Base-by-base conservation (phyloP, 35 echinoderm and acorn worm species). In the Eucidaris tribuloides region DNA sequence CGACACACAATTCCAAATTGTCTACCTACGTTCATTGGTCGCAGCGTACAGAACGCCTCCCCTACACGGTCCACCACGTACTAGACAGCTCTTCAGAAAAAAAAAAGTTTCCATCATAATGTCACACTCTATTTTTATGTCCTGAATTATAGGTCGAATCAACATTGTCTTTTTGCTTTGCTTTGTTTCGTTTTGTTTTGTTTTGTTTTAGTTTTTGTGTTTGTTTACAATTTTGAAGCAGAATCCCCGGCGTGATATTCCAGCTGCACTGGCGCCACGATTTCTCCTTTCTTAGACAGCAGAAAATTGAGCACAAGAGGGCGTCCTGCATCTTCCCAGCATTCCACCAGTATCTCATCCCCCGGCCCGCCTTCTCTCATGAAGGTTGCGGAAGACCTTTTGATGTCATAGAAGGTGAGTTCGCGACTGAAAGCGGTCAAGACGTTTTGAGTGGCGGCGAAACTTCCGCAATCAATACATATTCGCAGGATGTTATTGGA, bases 281-380 rank as follows among this genome's bases (percentile, higher is more conserved):
- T 14, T 38, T 74, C 34, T 35, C 37, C 37, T 22, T 74, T 36
- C 68, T 74, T 74, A 15, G 68, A 74, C 24, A 74, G 24, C 44
- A 22, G 22, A 74, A 74, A 74, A 40, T 74, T 74, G n/a, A 74
- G 37, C 40, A 41, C 68, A 6, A 74, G 68, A 74, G 68, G 68
- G 40, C 40, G 29, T 18, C 17, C 68, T 74, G 38, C 68, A 38
- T 33, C 24, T 44, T 74, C 68, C 35, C 41, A 74, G 38, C 68
- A 74, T 25, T 74, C 68, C 9, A 74, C 68, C n/a, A 74, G 11
- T 6, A 74, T 40, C 40, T 44, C 37, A 14, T 74, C 35, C 9
- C 68, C 68, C 11, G 68, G 68, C 6, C 68, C 35, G 9, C 35
- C 68, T 43, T 74, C 68, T 44, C 37, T 38, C 68, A 74, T 42